Base-by-base conservation (phyloP, 2,888 invertebrate species). In the Amphimallon solstitiale region DNA sequence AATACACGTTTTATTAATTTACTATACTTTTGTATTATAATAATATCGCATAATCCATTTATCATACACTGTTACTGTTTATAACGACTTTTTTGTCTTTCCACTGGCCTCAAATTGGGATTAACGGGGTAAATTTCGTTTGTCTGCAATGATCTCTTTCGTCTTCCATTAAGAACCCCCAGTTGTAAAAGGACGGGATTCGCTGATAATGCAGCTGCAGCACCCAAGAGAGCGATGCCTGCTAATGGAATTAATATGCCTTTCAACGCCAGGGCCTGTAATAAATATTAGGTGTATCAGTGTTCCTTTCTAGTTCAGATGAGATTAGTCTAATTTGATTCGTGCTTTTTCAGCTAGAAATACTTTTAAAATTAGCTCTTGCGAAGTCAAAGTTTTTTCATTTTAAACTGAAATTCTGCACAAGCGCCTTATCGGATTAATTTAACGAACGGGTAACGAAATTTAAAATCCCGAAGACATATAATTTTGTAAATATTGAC, bases 141-240 rank as follows among this genome's bases (percentile, higher is more conserved):
- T 19, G 12, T 15, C 34, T n/a, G 38, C 29, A 59, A 10, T 14
- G 56, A 59, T 34, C 89, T 83, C 76, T 86, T 85, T 72, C 82
- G 85, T 65, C 85, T 79, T 12, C 91, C 91, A 12, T 90, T 86
- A 6, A 92, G 84, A 0, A 92, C 90, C 21, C 93, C 92, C 45
- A 94, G 85, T 79, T 93, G 93, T 37, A 94, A 81, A 10, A 94
- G 85, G 59, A 93, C 85, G 2, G 94, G 93, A 81, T 93, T 92
- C 61, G 92, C 90, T 65, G 93, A 83, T 12, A 93, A 89, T 17
- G 93, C 93, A 1, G 93, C 92, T 29, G 92, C 92, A 37, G 93
- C 93, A 51, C 92, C 81, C n/a, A 94, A 84, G 51, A 86, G 71
- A 0, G 93, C 93, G 46, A 92, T 88, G 17, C 93, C 93, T 38